Percentiles rank a stretch among this genome's conserved stretches.
phyloP scores from a whole-genome alignment of 2,113 vertebrate genomes.

The Mugil cephalus region DNA sequence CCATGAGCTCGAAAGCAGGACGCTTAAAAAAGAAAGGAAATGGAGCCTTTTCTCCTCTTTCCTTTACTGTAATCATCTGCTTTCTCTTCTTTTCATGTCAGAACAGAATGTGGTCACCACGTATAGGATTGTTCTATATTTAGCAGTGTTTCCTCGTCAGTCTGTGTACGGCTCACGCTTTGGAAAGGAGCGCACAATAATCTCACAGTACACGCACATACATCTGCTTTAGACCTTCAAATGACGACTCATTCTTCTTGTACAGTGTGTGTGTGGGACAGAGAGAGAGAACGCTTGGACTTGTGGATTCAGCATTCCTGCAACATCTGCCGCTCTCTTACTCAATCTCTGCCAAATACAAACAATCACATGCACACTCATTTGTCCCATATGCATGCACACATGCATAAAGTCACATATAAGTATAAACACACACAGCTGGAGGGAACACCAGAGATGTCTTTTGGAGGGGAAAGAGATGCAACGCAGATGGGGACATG shows the following conservation, averaged over 20 bases:
- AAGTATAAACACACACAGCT: conserved; percentile 16
- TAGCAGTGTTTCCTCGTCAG: conserved; percentile 12
- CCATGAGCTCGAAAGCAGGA: conserved; percentile 33
- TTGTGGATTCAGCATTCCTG: conserved; percentile 48
- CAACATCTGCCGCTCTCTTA: conserved; percentile 52
- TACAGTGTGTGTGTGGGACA: background rate
- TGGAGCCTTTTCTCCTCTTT: background rate
- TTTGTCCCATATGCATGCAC: background rate
- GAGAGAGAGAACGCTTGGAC: background rate
- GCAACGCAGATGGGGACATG: conserved; percentile 54
- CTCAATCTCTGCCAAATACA: background rate
- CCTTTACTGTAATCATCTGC: background rate
- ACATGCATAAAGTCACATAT: background rate
- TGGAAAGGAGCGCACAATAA: background rate
- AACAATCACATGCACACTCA: background rate
- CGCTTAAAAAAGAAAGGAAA: conserved; percentile 14
- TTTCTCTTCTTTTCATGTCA: background rate
- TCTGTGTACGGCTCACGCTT: conserved; percentile 10
- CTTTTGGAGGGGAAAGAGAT: conserved; percentile 28
- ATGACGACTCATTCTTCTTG: conserved; percentile 21
- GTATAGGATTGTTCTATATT: background rate
- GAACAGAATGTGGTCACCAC: background rate
- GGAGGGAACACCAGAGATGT: conserved; percentile 24
- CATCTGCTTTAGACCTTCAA: conserved; percentile 15
- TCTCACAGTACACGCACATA: background rate